Base-by-base conservation (phyloP, 2,113 vertebrate genomes). In the Pterocles burchelli region DNA sequence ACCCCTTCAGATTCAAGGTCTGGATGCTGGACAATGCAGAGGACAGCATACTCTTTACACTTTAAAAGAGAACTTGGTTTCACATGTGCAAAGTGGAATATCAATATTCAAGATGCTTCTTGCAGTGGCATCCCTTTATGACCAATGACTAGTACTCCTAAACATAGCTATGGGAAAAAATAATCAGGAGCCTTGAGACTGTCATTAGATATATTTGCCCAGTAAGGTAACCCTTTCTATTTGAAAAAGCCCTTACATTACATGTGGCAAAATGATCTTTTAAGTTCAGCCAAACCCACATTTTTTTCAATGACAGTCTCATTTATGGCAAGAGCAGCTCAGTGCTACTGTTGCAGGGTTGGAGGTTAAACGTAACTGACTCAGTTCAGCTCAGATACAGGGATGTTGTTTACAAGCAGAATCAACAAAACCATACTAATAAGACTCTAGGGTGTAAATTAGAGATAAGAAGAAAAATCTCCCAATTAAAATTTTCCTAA, bases 401-500 rank as follows among this genome's bases (percentile, higher is more conserved):
- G 51, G 45, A 90, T 41, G 49, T 86, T 91, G 83, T 96, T 97
- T 95, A 92, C 80, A 95, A 95, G 83, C 93, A 83, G 95, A 96
- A 97, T 87, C 93, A 97, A 68, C 70, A 95, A 94, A 95, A 85
- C 76, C 81, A 93, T 77, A 85, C 93, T 97, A 98, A 97, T 95
- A 97, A 96, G 92, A 88, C 89, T 94, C 96, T 74, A 68, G 97
- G 90, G 94, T 93, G 71, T 92, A 95, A 97, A 95, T 96, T 93
- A 96, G 57, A 78, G 87, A 76, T 82, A 93, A 97, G 93, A 96
- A 97, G 95, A 97, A 96, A 98, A 96, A 97, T 94, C 58, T 96
- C 94, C 88, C 90, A 97, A 96, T 97, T 98, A 97, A 97, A 97
- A 58, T 80, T 88, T 96, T 95, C 57, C 83, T 92, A 55, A 96